phyloP scores from a whole-genome alignment of 2,797 vertebrate genomes.

The Coccyzus lansbergi region DNA sequence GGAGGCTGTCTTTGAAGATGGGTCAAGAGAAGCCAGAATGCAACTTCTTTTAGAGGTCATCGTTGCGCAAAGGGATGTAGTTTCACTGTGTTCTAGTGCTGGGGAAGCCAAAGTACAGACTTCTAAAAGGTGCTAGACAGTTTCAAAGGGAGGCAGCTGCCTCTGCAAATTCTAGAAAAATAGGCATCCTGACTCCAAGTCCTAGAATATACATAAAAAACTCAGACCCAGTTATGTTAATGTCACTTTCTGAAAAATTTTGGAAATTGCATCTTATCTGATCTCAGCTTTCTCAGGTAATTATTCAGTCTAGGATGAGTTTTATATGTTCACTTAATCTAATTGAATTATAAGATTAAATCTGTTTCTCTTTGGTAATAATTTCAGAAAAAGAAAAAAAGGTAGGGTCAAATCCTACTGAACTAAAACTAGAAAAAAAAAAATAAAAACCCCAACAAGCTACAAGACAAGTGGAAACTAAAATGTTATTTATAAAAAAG shows the following conservation, averaged over 20 bases:
- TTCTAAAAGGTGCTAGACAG: slow-evolving; percentile 25
- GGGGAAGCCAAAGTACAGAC: slow-evolving; percentile 29
- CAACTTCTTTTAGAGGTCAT: slow-evolving; percentile 20
- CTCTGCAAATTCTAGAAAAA: slow-evolving; percentile 5
- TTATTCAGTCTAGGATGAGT: not conserved
- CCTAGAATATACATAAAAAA: not conserved
- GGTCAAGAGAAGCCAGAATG: slow-evolving; percentile 24
- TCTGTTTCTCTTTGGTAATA: not conserved
- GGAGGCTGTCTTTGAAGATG: slow-evolving; percentile 32
- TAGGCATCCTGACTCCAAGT: not conserved
- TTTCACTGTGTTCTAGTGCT: slow-evolving; percentile 13
- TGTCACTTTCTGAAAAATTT: not conserved
- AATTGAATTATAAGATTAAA: not conserved
- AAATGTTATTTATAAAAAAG: not conserved
- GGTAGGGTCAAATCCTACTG: not conserved
- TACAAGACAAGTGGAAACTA: not conserved
- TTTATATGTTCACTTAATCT: not conserved
- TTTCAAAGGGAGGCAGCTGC: slow-evolving; percentile 35
- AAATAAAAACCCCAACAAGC: fast-evolving
- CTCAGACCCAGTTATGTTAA: not conserved
- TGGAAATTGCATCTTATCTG: not conserved
- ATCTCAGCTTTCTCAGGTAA: not conserved
- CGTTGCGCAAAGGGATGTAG: not conserved
- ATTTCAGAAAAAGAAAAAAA: not conserved
- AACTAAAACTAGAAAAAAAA: not conserved